Conservation (phyloP, 2,113 vertebrate species). For the Grammomys dolichurus region DNA sequence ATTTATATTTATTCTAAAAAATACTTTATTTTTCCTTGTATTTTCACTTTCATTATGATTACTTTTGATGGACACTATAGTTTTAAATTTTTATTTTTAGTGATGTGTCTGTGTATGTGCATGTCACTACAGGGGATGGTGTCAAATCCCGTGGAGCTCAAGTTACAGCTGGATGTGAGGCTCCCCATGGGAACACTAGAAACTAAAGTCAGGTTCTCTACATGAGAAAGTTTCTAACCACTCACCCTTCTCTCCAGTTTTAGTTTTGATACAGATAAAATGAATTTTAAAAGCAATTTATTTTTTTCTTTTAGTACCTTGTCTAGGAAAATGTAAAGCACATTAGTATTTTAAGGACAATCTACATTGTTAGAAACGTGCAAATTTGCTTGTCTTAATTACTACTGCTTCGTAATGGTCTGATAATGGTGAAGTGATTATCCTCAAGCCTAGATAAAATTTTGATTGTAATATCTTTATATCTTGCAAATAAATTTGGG, state of each 20-base stretch:
- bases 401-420: not conserved
- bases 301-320: not conserved
- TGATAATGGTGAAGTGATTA: not conserved
- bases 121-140: no score
- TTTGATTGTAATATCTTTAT: constrained; percentile 10
- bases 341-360: not conserved
- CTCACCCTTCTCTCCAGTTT: not conserved
- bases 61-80: not conserved
- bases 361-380: not conserved
- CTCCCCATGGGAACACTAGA: not conserved
- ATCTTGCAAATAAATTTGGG: not conserved
- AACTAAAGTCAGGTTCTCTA: no score
- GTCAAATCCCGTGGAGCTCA: not conserved
- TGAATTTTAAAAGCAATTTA: not conserved
- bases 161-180: not conserved
- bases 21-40: not conserved
- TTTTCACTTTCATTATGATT: not conserved
- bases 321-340: not conserved
- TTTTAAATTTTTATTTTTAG: not conserved
- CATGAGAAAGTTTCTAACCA: not conserved
- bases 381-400: not conserved
- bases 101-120: no score
- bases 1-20: constrained; percentile 9
- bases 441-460: not conserved
- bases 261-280: constrained; percentile 1